Conservation (phyloP, 30 jellyfish, hydroid and myxozoan species). For the Clytia hemisphaerica region DNA sequence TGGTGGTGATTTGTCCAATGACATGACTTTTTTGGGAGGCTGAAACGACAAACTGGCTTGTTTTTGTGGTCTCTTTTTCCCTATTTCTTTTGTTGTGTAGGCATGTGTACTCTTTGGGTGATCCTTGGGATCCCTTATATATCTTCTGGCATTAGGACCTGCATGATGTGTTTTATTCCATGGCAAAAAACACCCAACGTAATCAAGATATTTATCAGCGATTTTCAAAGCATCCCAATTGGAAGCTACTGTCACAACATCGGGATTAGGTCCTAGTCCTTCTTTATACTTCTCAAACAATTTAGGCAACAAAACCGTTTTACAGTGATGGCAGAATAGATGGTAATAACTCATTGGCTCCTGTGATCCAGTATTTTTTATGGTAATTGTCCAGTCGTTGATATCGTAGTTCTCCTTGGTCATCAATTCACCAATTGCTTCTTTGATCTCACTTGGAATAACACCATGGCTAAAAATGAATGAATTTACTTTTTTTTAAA, state of each 20-base stretch:
- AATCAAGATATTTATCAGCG: not conserved
- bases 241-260: not conserved
- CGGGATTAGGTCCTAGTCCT: not conserved
- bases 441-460: too few relatives aligned
- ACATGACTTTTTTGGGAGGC: not conserved
- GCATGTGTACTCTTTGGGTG: not conserved
- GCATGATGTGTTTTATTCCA: not conserved
- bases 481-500: too few relatives aligned
- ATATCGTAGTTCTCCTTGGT: too few relatives aligned
- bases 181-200: not conserved
- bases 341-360: too few relatives aligned
- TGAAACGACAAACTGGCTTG: not conserved
- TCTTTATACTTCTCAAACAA: not conserved
- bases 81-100: not conserved
- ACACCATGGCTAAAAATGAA: too few relatives aligned
- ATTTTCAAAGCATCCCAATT: not conserved
- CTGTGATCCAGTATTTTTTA: too few relatives aligned
- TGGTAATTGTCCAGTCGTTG: too few relatives aligned
- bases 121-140: not conserved
- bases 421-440: too few relatives aligned
- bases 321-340: not conserved
- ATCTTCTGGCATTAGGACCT: not conserved
- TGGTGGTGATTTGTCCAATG: not conserved
- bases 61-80: not conserved
- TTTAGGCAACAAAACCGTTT: not conserved